A percentile compares a stretch with the other conserved stretches of the same genome.
phyloP scores from a whole-genome alignment of 2,113 vertebrate species.

The Misgurnus mizolepis region DNA sequence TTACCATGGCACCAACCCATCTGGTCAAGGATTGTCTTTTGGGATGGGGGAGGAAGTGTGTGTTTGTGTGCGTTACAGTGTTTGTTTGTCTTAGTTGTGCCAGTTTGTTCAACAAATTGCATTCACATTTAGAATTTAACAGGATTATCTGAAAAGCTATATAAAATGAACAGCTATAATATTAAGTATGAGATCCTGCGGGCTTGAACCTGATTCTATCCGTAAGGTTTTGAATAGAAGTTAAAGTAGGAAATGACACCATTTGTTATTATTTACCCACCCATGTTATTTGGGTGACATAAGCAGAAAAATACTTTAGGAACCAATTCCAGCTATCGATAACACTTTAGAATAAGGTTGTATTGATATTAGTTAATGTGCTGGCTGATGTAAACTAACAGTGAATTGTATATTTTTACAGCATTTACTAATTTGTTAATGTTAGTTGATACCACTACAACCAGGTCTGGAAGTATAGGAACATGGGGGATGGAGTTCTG shows the following conservation, averaged over 20 bases:
- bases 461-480: too few species aligned
- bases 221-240: not conserved
- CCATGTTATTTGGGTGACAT: not conserved
- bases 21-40: conserved; percentile 58
- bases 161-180: too few species aligned
- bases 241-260: not conserved
- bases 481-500: too few species aligned
- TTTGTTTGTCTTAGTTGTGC: conserved; percentile 7
- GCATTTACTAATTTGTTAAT: too few species aligned
- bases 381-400: too few species aligned
- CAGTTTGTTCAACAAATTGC: not conserved
- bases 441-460: too few species aligned
- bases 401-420: too few species aligned
- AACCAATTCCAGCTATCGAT: too few species aligned
- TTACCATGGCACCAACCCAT: conserved; percentile 34
- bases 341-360: too few species aligned
- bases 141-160: too few species aligned
- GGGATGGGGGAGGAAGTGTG: conserved; percentile 53
- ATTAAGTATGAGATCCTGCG: not conserved
- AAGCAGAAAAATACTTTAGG: not conserved
- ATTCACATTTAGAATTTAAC: too few species aligned
- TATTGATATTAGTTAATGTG: too few species aligned
- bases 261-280: not conserved
- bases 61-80: conserved; percentile 22
- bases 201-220: not conserved